phyloP scores from a whole-genome alignment of 2,113 vertebrate species.

The Okapia johnstoni region DNA sequence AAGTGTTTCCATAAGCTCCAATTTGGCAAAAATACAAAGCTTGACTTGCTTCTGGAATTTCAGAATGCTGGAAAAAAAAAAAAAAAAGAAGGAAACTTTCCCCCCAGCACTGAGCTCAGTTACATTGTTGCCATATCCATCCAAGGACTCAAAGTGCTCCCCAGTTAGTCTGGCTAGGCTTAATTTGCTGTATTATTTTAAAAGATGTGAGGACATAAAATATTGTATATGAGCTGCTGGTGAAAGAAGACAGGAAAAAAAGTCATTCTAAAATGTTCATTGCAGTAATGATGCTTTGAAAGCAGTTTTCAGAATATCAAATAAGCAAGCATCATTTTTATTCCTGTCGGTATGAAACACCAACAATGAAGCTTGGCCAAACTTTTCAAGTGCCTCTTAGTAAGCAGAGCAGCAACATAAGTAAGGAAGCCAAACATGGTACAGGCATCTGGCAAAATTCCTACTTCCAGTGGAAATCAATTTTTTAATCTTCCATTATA shows the following conservation, averaged over 20 bases:
- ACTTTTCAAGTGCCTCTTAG: background rate
- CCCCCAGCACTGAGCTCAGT: background rate
- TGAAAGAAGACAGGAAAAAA: slow-evolving; percentile 4
- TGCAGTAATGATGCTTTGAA: background rate
- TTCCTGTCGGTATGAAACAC: background rate
- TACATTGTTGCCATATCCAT: background rate
- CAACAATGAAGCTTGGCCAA: background rate
- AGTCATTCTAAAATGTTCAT: background rate
- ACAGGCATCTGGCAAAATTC: background rate
- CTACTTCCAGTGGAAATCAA: background rate
- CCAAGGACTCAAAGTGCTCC: background rate
- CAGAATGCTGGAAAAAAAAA: background rate
- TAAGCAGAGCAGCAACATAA: background rate
- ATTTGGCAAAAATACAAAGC: slow-evolving; percentile 33
- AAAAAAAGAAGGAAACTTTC: background rate
- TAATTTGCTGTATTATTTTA: slow-evolving; percentile 39
- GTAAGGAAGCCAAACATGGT: background rate
- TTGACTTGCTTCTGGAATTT: background rate
- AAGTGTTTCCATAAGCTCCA: background rate
- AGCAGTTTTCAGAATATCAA: slow-evolving; percentile 30
- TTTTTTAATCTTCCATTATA: background rate
- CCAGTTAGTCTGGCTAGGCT: background rate
- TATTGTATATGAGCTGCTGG: background rate
- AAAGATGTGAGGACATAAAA: background rate
- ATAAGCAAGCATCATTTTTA: slow-evolving; percentile 26